Base-by-base conservation (phyloP, 2,797 vertebrate genomes). In the Karalla daura region DNA sequence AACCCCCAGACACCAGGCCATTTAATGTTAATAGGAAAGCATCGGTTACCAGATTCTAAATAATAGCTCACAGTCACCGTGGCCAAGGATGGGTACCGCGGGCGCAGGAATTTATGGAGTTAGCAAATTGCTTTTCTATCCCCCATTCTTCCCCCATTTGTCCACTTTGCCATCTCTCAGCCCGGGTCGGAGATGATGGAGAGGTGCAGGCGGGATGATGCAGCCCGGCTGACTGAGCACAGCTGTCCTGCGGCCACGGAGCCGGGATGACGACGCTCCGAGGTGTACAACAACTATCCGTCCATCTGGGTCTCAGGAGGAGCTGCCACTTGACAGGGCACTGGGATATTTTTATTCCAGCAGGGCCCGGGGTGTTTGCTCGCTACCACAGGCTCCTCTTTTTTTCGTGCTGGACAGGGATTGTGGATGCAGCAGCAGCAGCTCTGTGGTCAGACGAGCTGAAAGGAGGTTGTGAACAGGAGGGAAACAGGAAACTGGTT, bases 41-140 rank as follows among this genome's bases (percentile, higher is more conserved):
- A 86, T 90, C 72, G 83, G 85, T 92, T 92, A 92, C 85, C 91
- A 86, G 87, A 89, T 90, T 89, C 86, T 90, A 91, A 92, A 92
- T 91, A 90, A 93, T 87, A 89, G 83, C 87, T 73, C 15, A 52
- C 78, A 84, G 86, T 85, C 86, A 77, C 73, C 51, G 58, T 67
- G 60, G 74, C 81, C 76, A 66, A 70, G 81, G 84, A 88, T 74
- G 77, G 83, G 77, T 68, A 85, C 86, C 71, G 35, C 68, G 63
- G 63, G 70, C 67, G 12, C 50, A 62, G 69, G 83, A 86, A 91
- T 93, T 92, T 91, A 93, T 92, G 65, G 89, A 87, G 83, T 89
- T 86, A 79, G 86, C 75, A 91, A 92, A 92, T 92, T 88, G 87
- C 87, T 91, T 93, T 91, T 91, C 85, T 82, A 86, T 88, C 65